Evolutionary conservation across 1,140 invertebrate species (phyloP), one percentile per base, ranked within the genome.

Genomic region (Drosophila trapezifrons): DNA sequence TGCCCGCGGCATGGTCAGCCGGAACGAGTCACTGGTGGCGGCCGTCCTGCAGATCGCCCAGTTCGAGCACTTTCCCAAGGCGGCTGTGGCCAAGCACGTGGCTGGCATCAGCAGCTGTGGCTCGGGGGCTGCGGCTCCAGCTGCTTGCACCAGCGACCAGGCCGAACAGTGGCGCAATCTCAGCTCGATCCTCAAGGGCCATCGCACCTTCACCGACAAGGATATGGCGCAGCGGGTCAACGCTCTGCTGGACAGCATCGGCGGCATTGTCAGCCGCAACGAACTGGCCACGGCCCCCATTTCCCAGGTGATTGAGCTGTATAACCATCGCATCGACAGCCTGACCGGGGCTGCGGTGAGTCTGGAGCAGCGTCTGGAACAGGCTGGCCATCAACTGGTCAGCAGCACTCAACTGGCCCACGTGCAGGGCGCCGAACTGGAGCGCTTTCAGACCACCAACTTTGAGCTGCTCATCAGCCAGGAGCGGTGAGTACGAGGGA

Each of bases 401-500:
- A 55, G 57, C 25, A 63, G 74, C 46, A 85, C 76, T 0, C 91
- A 92, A 22, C 64, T 83, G n/a, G 66, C 78, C 5, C 79, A 87
- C 43, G 76, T 92, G 2, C 91, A 91, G 58, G 90, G 78, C 60
- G 85, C 89, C 6, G 85, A 92, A 10, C 51, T 92, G n/a, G 71
- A 91, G 32, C 84, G 75, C n/a, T 92, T 91, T 37, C 84, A 91
- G 51, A 77, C 64, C 25, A 90, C 84, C 35, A 92, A 92, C 75
- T 92, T 92, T 58, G 90, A 92, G 75, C 63, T 92, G 42, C 78
- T 92, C 32, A 84, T 92, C 35, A 92, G 81, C 55, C 89, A 92
- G 59, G 91, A 92, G 45, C 66, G 89, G 90, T 91, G 3, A 65
- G 82, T 46, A 15, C 3, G 2, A 0, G 29, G 2, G 29, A 0